phyloP scores from a whole-genome alignment of 2,797 vertebrate genomes.

The Tokudaia muenninki region DNA sequence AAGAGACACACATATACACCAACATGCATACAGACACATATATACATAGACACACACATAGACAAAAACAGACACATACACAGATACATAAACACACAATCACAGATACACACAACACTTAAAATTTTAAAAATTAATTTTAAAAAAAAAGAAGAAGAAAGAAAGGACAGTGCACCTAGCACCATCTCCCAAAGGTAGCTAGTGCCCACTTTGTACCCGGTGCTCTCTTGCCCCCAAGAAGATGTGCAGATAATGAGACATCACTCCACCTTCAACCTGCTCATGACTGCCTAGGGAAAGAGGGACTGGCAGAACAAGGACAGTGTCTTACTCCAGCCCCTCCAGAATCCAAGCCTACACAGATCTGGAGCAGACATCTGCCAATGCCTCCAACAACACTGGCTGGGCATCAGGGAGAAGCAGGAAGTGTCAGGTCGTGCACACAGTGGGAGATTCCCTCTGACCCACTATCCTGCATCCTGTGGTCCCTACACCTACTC shows the following conservation, averaged over 20 bases:
- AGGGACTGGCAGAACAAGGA: fast-evolving
- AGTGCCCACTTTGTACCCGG: no score
- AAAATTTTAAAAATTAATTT: neutral
- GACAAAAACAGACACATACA: no score
- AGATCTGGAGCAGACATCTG: neutral
- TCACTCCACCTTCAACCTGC: neutral
- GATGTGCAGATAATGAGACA: neutral
- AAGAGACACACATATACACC: no score
- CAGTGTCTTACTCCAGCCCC: neutral
- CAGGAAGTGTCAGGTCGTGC: neutral
- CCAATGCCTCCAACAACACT: neutral
- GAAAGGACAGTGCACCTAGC: neutral
- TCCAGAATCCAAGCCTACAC: neutral
- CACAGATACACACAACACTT: neutral
- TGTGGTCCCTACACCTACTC: neutral
- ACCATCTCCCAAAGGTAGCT: neutral
- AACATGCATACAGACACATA: no score
- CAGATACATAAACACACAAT: no score
- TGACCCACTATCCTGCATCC: fast-evolving
- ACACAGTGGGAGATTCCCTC: neutral
- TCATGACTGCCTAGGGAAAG: neutral
- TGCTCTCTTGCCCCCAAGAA: neutral
- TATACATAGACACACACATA: no score
- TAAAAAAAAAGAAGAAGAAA: neutral
- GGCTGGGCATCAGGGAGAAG: neutral